These are phyloP conservation scores for Drosophila takahashii DNA, from an alignment of 1,140 invertebrate genomes.

Conservation along the genomic window DNA sequence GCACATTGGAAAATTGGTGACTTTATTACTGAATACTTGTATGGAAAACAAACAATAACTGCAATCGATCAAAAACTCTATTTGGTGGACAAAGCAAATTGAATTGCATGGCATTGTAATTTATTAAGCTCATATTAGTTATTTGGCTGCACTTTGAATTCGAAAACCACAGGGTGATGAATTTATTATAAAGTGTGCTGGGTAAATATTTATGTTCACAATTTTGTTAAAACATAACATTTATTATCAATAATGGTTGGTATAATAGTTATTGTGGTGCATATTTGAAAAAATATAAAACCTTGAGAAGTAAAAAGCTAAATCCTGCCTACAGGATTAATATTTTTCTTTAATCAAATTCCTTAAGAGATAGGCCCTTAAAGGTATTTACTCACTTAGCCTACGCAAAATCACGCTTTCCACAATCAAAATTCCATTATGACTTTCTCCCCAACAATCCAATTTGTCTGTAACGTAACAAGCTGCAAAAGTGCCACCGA, in stretches of 20 bases:
- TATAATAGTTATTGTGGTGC: neutral
- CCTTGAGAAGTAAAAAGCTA: no score
- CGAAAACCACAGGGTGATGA: neutral
- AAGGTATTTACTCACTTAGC: neutral
- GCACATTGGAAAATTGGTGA: constrained; percentile 35
- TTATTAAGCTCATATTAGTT: constrained; percentile 28
- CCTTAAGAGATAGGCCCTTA: neutral
- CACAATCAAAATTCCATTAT: constrained; percentile 14
- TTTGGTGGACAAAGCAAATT: constrained; percentile 23
- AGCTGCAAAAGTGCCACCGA: constrained; percentile 2
- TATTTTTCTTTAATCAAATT: neutral
- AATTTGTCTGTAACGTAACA: constrained; percentile 7
- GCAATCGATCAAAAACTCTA: constrained; percentile 26
- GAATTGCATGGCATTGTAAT: constrained; percentile 9
- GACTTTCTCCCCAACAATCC: neutral
- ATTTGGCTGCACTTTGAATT: constrained; percentile 5
- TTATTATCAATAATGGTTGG: neutral
- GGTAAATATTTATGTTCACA: constrained; percentile 5
- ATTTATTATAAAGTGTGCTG: neutral
- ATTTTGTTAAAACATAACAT: neutral
- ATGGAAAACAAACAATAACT: constrained; percentile 22
- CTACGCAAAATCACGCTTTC: neutral
- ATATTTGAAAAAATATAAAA: no score
- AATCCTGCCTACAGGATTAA: no score
- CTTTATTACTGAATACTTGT: constrained; percentile 38